A percentile compares a stretch with the other conserved stretches of the same genome.
Conservation (phyloP, 2,113 vertebrate species). For the Lophotis ruficrista region DNA sequence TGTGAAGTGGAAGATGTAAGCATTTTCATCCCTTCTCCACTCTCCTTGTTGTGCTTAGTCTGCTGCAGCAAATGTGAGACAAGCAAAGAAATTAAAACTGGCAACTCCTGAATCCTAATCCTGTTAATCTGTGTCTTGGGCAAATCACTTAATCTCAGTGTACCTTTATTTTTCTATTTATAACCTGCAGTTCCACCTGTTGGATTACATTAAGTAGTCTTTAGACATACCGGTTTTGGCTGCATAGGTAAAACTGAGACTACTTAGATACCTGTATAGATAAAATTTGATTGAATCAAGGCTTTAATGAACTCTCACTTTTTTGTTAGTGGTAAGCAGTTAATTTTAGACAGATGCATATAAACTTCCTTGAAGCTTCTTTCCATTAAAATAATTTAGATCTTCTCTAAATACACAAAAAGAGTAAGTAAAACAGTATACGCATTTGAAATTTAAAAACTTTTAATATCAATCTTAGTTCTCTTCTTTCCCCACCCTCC, state of each 20-base stretch:
- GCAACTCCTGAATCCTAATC: conserved; percentile 16
- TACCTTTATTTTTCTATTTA: conserved; percentile 46
- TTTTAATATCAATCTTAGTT: background rate
- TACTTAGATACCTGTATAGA: background rate
- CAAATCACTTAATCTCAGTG: conserved; percentile 30
- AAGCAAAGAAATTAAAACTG: conserved; percentile 4
- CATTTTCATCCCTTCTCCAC: background rate
- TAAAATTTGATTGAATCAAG: background rate
- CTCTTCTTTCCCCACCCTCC: background rate
- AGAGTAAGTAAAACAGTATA: background rate
- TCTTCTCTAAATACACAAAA: background rate
- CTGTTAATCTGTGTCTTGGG: background rate
- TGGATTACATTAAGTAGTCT: background rate
- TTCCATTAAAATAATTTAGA: background rate
- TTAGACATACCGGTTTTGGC: background rate
- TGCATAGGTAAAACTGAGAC: background rate
- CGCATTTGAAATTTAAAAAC: background rate
- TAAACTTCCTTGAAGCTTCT: background rate
- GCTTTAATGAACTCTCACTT: background rate
- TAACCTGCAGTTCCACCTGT: conserved; percentile 28
- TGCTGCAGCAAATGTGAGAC: background rate
- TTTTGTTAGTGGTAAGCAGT: background rate
- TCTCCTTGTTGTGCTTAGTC: background rate
- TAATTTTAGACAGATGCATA: background rate
- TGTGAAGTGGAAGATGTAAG: background rate